A percentile compares a stretch with the other conserved stretches of the same genome.
These are phyloP conservation scores for Chelmon rostratus DNA, from an alignment of 2,797 vertebrate genomes.

Conservation along the genomic window DNA sequence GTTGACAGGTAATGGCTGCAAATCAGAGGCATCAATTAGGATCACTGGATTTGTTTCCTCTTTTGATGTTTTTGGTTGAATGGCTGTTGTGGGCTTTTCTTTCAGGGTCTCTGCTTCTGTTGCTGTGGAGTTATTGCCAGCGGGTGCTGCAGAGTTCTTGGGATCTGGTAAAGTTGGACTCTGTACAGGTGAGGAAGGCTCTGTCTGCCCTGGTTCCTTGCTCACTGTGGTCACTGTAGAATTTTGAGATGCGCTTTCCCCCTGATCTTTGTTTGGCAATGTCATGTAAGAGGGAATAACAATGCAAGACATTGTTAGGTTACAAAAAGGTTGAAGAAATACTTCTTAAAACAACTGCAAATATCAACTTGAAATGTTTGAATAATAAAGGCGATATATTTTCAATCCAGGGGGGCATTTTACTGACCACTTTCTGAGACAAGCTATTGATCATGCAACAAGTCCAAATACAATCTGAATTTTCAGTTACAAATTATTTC, in stretches of 20 bases:
- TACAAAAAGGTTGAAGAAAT: not conserved
- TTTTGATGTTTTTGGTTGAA: fast-evolving
- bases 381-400: not conserved
- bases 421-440: not conserved
- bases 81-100: fast-evolving
- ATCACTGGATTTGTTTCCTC: fast-evolving
- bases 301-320: not conserved
- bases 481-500: not conserved
- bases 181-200: fast-evolving
- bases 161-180: fast-evolving
- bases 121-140: fast-evolving
- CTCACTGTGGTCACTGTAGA: fast-evolving
- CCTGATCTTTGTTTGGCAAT: fast-evolving
- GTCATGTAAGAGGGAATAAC: not conserved
- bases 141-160: fast-evolving
- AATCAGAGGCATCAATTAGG: not conserved
- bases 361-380: not conserved
- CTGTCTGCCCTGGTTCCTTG: fast-evolving
- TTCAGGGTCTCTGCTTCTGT: not conserved
- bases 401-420: not conserved
- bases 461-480: not conserved
- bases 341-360: not conserved
- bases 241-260: fast-evolving
- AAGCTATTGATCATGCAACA: not conserved
- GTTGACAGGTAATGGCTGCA: fast-evolving